These are phyloP conservation scores for Oxygymnocypris stewartii DNA, from an alignment of 2,113 vertebrate species.

Conservation along the genomic window DNA sequence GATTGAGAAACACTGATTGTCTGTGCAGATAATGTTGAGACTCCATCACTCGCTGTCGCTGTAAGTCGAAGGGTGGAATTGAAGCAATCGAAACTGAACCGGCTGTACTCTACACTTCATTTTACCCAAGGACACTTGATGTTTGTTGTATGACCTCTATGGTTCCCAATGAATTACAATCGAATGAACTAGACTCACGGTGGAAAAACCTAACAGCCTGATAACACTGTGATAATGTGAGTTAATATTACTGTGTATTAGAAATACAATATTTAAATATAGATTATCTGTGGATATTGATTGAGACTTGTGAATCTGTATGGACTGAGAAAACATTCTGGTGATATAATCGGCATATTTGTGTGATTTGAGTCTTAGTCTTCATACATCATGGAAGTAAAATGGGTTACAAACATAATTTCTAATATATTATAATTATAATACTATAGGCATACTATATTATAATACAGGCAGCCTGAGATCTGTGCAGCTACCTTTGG, in stretches of 20 bases:
- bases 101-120: conserved; percentile 28
- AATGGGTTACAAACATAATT: background rate
- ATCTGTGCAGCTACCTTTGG: too few relatives aligned
- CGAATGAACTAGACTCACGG: background rate
- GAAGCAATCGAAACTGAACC: conserved; percentile 41
- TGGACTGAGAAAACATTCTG: background rate
- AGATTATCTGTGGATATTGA: background rate
- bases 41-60: conserved; percentile 58
- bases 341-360: background rate
- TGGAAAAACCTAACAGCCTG: background rate
- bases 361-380: background rate
- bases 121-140: conserved; percentile 26
- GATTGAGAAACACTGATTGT: conserved; percentile 57
- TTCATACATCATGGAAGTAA: background rate
- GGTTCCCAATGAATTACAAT: background rate
- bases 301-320: background rate
- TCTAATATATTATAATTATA: background rate
- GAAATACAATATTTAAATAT: background rate
- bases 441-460: too few relatives aligned
- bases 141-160: conserved; percentile 19
- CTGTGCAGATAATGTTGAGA: conserved; percentile 53
- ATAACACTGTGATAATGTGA: background rate
- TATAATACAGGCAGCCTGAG: too few relatives aligned
- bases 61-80: conserved; percentile 53
- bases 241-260: background rate